Conservation (phyloP, 2,113 vertebrate species). For the Zosterops lateralis region DNA sequence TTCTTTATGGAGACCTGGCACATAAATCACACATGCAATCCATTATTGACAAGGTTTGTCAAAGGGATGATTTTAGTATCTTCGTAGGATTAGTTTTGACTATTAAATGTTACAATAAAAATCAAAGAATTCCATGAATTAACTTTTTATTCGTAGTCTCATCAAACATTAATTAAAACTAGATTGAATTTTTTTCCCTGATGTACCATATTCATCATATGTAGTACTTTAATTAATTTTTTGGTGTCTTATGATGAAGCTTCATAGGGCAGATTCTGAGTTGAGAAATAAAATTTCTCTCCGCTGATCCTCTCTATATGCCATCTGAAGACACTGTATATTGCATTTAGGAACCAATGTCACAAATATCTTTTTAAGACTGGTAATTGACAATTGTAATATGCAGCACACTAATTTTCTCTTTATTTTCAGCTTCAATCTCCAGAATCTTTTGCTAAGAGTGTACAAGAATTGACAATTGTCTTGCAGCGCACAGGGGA, state of each 20-base stretch:
- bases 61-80: neutral
- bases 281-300: constrained; percentile 67
- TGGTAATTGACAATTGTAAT: neutral
- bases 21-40: constrained; percentile 99
- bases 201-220: neutral
- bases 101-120: neutral
- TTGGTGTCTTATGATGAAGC: constrained; percentile 76
- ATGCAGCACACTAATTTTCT: neutral
- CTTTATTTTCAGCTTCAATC: constrained; percentile 85
- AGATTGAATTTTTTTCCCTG: neutral
- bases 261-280: constrained; percentile 86
- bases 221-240: neutral
- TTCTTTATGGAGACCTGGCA: constrained; percentile 93
- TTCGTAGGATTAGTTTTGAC: neutral
- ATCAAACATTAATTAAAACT: neutral
- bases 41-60: constrained; percentile 96
- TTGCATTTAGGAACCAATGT: neutral
- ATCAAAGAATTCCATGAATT: neutral
- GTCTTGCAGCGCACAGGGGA: constrained; percentile 94
- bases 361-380: neutral
- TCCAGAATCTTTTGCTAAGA: constrained; percentile 96
- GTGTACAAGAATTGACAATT: constrained; percentile 95
- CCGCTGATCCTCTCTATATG: constrained; percentile 72
- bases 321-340: constrained; percentile 73
- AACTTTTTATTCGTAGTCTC: neutral